A percentile compares a stretch with the other conserved stretches of the same genome.
Evolutionary conservation across 2,113 vertebrate species (phyloP).

Genomic region (Myodes glareolus): DNA sequence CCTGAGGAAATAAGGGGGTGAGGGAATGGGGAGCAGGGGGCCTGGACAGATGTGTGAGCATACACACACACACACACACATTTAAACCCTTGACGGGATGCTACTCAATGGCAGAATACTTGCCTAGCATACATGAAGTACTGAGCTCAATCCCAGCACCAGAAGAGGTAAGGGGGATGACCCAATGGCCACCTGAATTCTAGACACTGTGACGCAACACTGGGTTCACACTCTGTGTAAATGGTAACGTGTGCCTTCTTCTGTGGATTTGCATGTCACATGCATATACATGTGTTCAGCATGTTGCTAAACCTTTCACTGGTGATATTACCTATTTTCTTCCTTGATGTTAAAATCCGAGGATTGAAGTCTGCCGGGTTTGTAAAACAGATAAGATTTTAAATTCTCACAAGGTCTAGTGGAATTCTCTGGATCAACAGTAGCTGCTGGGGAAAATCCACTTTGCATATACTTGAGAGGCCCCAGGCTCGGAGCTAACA

Average conservation of each 20-base stretch:
- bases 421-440: constrained; percentile 11
- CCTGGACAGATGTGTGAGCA: neutral
- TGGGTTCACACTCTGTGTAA: neutral
- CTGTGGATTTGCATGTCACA: neutral
- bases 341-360: neutral
- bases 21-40: too few species aligned
- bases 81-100: too few species aligned
- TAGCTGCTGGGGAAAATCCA: neutral
- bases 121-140: neutral
- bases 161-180: neutral
- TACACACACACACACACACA: neutral
- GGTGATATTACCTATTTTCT: neutral
- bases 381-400: neutral
- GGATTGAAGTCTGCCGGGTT: neutral
- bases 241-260: neutral
- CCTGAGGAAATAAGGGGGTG: neutral
- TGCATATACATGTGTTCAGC: neutral
- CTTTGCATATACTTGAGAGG: neutral
- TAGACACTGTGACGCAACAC: neutral
- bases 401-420: neutral
- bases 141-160: neutral
- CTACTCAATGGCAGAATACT: neutral
- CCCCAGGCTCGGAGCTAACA: neutral
- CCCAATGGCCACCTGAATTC: neutral
- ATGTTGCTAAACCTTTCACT: neutral